These are phyloP conservation scores for Amiota mariae DNA, from an alignment of 2,888 invertebrate genomes.

Conservation along the genomic window DNA sequence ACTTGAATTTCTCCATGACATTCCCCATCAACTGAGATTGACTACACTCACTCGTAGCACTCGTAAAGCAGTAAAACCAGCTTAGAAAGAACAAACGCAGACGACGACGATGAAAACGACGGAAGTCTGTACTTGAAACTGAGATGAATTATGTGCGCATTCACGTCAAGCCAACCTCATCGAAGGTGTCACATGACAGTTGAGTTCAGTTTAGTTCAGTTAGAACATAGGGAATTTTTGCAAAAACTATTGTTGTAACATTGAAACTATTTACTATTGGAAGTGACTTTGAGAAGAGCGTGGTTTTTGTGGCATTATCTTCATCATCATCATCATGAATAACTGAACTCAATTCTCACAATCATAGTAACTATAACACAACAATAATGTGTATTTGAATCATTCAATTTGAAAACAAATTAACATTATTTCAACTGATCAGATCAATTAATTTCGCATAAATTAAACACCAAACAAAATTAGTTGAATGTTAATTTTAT, in stretches of 20 bases:
- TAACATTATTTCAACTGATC: constrained; percentile 49
- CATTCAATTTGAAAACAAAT: not conserved
- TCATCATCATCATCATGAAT: not conserved
- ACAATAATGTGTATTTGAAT: not conserved
- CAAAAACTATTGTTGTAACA: no score
- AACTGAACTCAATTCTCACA: not conserved
- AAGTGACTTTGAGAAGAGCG: no score
- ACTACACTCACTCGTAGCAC: no score
- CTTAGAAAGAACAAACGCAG: no score
- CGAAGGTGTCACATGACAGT: not conserved
- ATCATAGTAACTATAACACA: not conserved
- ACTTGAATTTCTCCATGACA: constrained; percentile 19
- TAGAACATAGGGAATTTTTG: not conserved
- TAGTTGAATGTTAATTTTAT: not conserved
- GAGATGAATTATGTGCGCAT: not conserved
- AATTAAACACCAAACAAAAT: constrained; percentile 49
- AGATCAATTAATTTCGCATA: constrained; percentile 65
- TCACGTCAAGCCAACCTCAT: constrained; percentile 11
- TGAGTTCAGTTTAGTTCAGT: not conserved
- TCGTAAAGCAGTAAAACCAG: not conserved
- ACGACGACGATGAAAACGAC: not conserved
- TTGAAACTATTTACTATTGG: no score
- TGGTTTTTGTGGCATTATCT: no score
- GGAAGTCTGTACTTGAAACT: constrained; percentile 23
- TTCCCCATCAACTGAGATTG: not conserved